Evolutionary conservation across 2,888 invertebrate genomes (phyloP).

Genomic region (Coelinius sp.): DNA sequence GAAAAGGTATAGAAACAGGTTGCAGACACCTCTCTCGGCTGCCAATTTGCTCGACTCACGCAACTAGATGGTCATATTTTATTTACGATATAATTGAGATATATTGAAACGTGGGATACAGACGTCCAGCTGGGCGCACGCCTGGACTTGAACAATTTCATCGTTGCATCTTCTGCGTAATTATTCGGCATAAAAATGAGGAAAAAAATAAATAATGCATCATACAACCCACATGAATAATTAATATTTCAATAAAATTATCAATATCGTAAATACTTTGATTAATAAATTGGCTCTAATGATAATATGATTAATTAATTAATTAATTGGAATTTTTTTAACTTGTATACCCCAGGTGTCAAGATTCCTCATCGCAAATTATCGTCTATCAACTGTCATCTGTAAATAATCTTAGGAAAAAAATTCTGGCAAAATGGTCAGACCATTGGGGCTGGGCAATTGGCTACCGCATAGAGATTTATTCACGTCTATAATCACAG

Average conservation of each 20-base stretch:
- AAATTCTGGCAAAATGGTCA: conserved; percentile 18
- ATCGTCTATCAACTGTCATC: background rate
- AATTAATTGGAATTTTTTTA: background rate
- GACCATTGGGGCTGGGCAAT: conserved; percentile 36
- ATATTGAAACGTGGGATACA: conserved; percentile 62
- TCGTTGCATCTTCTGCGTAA: conserved; percentile 11
- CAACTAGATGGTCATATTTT: conserved; percentile 64
- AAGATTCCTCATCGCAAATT: background rate
- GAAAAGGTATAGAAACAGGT: conserved; percentile 47
- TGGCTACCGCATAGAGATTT: conserved; percentile 63
- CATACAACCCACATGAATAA: background rate
- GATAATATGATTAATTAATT: background rate
- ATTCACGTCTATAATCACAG: conserved; percentile 61
- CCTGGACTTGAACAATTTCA: conserved; percentile 18
- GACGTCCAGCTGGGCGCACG: conserved; percentile 58
- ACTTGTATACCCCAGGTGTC: background rate
- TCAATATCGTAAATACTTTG: background rate
- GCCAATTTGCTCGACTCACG: conserved; percentile 62
- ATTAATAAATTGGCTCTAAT: background rate
- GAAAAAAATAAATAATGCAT: conserved; percentile 10
- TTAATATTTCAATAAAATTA: conserved; percentile 9
- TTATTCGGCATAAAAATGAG: background rate
- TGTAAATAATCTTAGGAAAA: background rate
- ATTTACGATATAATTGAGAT: conserved; percentile 68
- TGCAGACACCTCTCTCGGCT: conserved; percentile 54